Base-by-base conservation (phyloP, 2,888 invertebrate genomes). In the Eristalis pertinax region DNA sequence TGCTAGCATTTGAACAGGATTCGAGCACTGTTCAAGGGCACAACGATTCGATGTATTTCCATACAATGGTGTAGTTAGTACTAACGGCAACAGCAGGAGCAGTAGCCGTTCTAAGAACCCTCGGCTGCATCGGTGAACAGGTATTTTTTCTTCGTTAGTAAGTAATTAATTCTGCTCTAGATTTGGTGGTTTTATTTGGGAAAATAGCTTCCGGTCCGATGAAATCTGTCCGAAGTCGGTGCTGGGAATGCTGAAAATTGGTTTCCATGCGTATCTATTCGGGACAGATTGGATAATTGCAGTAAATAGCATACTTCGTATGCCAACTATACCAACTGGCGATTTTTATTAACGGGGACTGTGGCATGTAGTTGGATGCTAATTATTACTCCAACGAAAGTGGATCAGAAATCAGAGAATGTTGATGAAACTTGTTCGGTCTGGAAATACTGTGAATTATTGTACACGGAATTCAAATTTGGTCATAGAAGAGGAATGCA, bases 1-100 rank as follows among this genome's bases (percentile, higher is more conserved):
- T 50, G 50, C 62, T 24, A 64, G 19, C 26, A 10, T 43, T 32
- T 19, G n/a, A 4, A 29, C 63, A 50, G 8, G 50, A 8, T 50
- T 19, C 10, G 50, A 50, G 50, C 5, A 8, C 73, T 65, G 4
- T 74, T 58, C 77, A 82, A 82, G 85, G 74, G 77, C 77, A 77
- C 50, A 50, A 1, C 5, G 50, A 50, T 19, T 8, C 0, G 19
- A 50, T n/a, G n/a, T 4, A 50, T n/a, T n/a, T 50, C 7, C 43
- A n/a, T 29, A 15, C 4, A 15, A 0, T 43, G 19, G n/a, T 8
- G n/a, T 7, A 50, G 50, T n/a, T n/a, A n/a, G n/a, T n/a, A n/a
- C n/a, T n/a, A n/a, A n/a, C n/a, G 8, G n/a, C 19, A 19, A 2
- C 19, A 19, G 19, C 19, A 43, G 43, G 7, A 50, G 19, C 19